Evolutionary conservation across 1,140 invertebrate genomes (phyloP).

Genomic region (Drosophila ficusphila): DNA sequence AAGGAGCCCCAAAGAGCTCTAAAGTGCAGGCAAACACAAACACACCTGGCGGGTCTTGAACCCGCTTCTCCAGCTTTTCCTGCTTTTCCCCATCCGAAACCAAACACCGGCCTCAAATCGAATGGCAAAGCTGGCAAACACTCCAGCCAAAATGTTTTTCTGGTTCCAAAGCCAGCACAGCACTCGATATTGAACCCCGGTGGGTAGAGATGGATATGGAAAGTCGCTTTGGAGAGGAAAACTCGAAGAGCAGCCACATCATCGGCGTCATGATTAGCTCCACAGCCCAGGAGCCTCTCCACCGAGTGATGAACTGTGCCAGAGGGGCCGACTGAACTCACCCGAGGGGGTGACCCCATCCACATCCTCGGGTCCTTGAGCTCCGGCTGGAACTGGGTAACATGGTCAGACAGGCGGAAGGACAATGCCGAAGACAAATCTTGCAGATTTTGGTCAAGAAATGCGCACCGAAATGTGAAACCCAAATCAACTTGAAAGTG

Average conservation of each 20-base stretch:
- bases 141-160: slow-evolving; percentile 39
- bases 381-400: slow-evolving; percentile 22
- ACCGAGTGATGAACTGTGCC: slow-evolving; percentile 63
- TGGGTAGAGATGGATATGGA: slow-evolving; percentile 29
- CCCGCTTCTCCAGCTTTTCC: no score
- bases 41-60: slow-evolving; percentile 24
- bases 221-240: background rate
- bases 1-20: slow-evolving; percentile 73
- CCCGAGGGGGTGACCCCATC: background rate
- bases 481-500: slow-evolving; percentile 70
- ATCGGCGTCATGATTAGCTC: slow-evolving; percentile 66
- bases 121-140: slow-evolving; percentile 57
- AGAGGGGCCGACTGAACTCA: slow-evolving; percentile 16
- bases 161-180: slow-evolving; percentile 1
- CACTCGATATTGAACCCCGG: slow-evolving; percentile 50
- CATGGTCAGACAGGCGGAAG: slow-evolving; percentile 48
- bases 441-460: slow-evolving; percentile 74
- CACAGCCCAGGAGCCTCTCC: slow-evolving; percentile 28
- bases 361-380: slow-evolving; percentile 14
- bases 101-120: slow-evolving; percentile 55
- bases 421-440: slow-evolving; percentile 58
- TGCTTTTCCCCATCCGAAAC: background rate
- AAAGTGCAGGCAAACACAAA: slow-evolving; percentile 61
- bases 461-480: slow-evolving; percentile 63
- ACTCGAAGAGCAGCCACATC: slow-evolving; percentile 13